Percentiles rank a stretch among this genome's conserved stretches.
Conservation (phyloP, 2,888 invertebrate genomes). For the Gryllus longicercus region DNA sequence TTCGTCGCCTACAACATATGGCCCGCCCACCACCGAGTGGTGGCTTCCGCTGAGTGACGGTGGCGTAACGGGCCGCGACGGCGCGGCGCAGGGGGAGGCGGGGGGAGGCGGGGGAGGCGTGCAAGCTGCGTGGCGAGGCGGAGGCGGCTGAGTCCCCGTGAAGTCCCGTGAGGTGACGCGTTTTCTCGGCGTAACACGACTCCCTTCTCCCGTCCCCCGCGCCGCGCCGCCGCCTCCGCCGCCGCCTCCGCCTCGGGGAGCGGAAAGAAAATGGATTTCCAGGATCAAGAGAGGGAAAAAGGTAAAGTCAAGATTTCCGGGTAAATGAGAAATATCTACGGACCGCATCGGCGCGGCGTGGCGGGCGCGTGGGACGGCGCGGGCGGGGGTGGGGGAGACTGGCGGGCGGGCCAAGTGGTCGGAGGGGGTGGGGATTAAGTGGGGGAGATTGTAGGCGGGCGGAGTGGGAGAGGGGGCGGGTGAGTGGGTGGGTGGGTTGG, state of each 20-base stretch:
- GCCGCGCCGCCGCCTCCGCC: constrained; percentile 23
- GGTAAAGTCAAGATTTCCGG: constrained; percentile 27
- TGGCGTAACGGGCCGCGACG: too few species aligned
- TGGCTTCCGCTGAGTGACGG: too few species aligned
- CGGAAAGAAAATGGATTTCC: constrained; percentile 29
- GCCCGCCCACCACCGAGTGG: too few species aligned
- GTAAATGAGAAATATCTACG: constrained; percentile 29
- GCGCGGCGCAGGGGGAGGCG: neutral
- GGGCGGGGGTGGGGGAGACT: neutral
- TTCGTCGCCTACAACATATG: too few species aligned
- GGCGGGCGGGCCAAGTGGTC: neutral
- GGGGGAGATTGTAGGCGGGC: neutral
- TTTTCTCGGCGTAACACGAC: neutral
- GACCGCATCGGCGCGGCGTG: neutral
- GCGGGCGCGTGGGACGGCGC: neutral
- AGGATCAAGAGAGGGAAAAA: neutral
- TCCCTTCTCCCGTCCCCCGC: neutral
- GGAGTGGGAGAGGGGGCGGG: too few species aligned
- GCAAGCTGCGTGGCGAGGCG: neutral
- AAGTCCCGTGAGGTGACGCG: neutral
- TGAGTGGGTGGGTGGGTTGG: neutral
- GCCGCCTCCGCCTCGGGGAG: constrained; percentile 35
- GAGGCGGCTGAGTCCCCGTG: neutral
- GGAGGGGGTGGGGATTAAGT: neutral
- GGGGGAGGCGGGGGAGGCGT: neutral